These are phyloP conservation scores for Deroplatys truncata DNA, from an alignment of 2,888 invertebrate species.

Conservation along the genomic window DNA sequence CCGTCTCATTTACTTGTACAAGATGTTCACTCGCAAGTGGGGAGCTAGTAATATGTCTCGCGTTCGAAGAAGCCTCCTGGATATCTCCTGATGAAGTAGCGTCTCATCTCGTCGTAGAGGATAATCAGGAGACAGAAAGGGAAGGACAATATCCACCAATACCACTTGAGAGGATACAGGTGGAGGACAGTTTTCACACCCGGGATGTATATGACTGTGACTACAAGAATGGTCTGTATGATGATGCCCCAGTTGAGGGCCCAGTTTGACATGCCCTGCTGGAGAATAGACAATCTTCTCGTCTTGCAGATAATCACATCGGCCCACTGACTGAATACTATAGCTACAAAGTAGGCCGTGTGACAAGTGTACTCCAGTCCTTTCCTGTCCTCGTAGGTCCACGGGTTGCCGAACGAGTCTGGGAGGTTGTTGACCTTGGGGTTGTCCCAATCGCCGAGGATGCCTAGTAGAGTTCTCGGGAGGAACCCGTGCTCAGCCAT, in stretches of 20 bases:
- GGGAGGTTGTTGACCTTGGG: conserved; percentile 61
- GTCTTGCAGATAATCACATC: conserved; percentile 27
- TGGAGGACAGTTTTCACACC: background rate
- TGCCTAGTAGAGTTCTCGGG: background rate
- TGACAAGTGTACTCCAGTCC: conserved; percentile 17
- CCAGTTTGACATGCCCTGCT: conserved; percentile 23
- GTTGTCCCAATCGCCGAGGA: conserved; percentile 39
- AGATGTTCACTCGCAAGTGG: background rate
- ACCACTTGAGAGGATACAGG: background rate
- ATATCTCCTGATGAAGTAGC: conserved; percentile 11
- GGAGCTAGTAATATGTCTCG: conserved; percentile 18
- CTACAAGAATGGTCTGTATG: conserved; percentile 6
- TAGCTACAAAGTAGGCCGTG: conserved; percentile 22
- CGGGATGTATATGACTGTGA: conserved; percentile 13
- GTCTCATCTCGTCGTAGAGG: conserved; percentile 20
- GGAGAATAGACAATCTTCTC: conserved; percentile 15
- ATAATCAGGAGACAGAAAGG: conserved; percentile 20
- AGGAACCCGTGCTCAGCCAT: conserved; percentile 26
- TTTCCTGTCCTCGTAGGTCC: conserved; percentile 17
- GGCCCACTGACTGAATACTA: conserved; percentile 15
- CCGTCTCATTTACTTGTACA: conserved; percentile 17
- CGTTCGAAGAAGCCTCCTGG: conserved; percentile 20
- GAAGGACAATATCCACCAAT: background rate
- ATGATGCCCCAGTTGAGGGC: conserved; percentile 13
- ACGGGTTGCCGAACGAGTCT: conserved; percentile 43